These are phyloP conservation scores for Leptopilina syphax DNA, from an alignment of 2,888 invertebrate species.

Conservation along the genomic window DNA sequence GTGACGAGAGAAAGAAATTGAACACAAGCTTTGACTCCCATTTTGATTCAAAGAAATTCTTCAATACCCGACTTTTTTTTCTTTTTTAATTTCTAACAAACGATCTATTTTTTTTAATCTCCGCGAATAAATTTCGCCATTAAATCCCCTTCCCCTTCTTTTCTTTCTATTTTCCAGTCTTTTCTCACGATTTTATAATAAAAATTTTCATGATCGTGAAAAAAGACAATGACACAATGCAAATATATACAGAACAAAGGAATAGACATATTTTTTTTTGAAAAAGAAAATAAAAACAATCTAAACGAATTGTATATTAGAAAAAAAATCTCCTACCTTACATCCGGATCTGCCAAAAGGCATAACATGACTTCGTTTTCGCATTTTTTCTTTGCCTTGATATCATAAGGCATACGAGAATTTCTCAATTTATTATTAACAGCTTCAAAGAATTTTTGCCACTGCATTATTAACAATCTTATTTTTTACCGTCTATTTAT, in stretches of 20 bases:
- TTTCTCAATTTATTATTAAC: slow-evolving; percentile 48
- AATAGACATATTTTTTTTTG: background rate
- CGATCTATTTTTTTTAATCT: too few species aligned
- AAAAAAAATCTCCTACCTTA: slow-evolving; percentile 57
- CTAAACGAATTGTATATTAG: too few species aligned
- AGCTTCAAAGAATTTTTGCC: slow-evolving; percentile 57
- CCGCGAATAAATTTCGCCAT: too few species aligned
- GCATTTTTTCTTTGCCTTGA: slow-evolving; percentile 49
- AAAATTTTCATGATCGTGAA: too few species aligned
- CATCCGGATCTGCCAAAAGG: slow-evolving; percentile 55
- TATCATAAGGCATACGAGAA: slow-evolving; percentile 35
- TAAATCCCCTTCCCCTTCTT: too few species aligned
- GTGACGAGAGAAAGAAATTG: too few species aligned
- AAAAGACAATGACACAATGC: background rate
- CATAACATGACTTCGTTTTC: slow-evolving; percentile 63
- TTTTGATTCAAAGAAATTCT: too few species aligned
- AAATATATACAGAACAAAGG: background rate
- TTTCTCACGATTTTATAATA: too few species aligned
- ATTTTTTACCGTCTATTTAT: background rate
- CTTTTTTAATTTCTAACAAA: too few species aligned
- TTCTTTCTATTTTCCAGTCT: too few species aligned
- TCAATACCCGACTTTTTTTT: too few species aligned
- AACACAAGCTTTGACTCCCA: too few species aligned
- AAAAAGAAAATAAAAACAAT: background rate
- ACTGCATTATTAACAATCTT: slow-evolving; percentile 56